phyloP scores from a whole-genome alignment of 2,888 invertebrate genomes.

The Gastracanthus pulcherrimus region DNA sequence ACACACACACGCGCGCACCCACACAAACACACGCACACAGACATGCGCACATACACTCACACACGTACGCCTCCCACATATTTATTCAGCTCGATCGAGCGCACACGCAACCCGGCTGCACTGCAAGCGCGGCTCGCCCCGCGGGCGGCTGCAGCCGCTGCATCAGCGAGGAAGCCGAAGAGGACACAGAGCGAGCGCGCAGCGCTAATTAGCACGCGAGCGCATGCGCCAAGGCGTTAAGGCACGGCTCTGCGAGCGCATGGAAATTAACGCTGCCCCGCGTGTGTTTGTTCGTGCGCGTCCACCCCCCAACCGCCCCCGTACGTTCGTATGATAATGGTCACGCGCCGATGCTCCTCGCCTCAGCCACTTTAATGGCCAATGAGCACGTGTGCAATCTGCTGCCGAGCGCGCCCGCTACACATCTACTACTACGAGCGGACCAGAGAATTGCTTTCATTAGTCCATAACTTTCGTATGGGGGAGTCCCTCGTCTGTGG shows the following conservation, averaged over 20 bases:
- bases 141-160: too few species aligned
- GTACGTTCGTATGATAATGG: conserved; percentile 29
- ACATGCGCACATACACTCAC: neutral
- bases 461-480: conserved; percentile 9
- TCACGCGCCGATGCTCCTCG: conserved; percentile 22
- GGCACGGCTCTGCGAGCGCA: conserved; percentile 40
- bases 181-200: too few species aligned
- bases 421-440: neutral
- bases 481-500: neutral
- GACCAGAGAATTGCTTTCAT: conserved; percentile 9
- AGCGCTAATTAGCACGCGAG: conserved; percentile 59
- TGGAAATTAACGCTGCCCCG: conserved; percentile 36
- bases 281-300: neutral
- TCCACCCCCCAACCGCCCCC: neutral
- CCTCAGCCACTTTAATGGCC: conserved; percentile 25
- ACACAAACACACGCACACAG: neutral
- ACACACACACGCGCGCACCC: neutral
- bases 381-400: neutral
- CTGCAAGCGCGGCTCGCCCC: too few species aligned
- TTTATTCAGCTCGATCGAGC: neutral
- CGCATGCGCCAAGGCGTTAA: conserved; percentile 61
- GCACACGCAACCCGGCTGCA: neutral
- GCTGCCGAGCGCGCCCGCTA: neutral
- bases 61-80: neutral
- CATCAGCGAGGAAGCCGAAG: neutral